phyloP scores from a whole-genome alignment of 2,797 vertebrate species.

The Lates japonicus region DNA sequence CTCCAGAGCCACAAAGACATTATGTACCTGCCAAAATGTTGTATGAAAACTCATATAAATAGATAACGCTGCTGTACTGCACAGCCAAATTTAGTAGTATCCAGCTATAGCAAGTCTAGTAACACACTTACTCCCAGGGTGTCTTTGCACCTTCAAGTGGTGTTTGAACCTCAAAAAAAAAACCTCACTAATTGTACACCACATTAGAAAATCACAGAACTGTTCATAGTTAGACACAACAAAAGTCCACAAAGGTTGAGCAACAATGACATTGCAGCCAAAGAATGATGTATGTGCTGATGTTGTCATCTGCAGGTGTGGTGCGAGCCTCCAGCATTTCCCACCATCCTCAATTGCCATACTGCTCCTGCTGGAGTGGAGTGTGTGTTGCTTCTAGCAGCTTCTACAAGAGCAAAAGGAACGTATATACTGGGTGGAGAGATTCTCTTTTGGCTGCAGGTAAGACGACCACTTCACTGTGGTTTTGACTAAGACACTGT shows the following conservation, averaged over 20 bases:
- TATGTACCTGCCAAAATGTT: too few species aligned
- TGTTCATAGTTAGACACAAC: not conserved
- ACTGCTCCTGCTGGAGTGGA: slow-evolving; percentile 92
- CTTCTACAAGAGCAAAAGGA: slow-evolving; percentile 94
- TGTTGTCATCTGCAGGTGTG: slow-evolving; percentile 85
- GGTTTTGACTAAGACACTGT: not conserved
- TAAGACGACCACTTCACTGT: slow-evolving; percentile 57
- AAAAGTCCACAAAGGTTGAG: too few species aligned
- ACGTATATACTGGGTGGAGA: slow-evolving; percentile 95
- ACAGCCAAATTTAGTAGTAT: too few species aligned
- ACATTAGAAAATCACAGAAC: too few species aligned
- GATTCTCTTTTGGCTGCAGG: slow-evolving; percentile 95
- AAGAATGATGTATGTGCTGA: not conserved
- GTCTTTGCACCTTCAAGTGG: slow-evolving; percentile 40
- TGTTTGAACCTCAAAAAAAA: not conserved
- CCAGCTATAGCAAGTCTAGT: too few species aligned
- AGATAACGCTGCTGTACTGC: slow-evolving; percentile 5
- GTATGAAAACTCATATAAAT: slow-evolving; percentile 3
- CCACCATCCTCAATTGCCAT: slow-evolving; percentile 95
- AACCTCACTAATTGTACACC: not conserved
- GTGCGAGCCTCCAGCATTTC: slow-evolving; percentile 95
- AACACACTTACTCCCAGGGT: slow-evolving; percentile 7
- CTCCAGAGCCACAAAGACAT: not conserved
- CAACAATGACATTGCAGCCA: not conserved
- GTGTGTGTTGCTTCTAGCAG: slow-evolving; percentile 94